Conservation (phyloP, 2,113 vertebrate species). For the Poeciliopsis occidentalis region DNA sequence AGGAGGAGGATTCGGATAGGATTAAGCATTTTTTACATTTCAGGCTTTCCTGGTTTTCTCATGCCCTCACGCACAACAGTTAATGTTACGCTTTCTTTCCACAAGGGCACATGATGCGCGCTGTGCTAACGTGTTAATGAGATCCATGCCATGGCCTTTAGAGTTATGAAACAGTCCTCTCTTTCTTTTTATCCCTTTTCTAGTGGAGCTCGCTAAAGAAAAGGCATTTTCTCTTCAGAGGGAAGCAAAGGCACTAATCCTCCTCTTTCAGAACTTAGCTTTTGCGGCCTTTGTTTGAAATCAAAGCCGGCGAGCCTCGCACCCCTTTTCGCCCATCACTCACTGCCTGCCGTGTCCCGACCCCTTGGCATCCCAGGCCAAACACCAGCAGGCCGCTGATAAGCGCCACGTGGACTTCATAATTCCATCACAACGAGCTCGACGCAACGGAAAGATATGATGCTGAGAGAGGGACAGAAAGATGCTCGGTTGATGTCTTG, state of each 20-base stretch:
- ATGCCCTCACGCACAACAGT: background rate
- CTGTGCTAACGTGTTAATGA: background rate
- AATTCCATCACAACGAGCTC: slow-evolving; percentile 27
- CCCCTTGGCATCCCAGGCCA: slow-evolving; percentile 3
- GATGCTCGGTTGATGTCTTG: slow-evolving; percentile 55
- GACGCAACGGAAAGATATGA: slow-evolving; percentile 21
- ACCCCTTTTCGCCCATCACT: slow-evolving; percentile 16
- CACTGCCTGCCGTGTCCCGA: background rate
- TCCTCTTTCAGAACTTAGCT: slow-evolving; percentile 35
- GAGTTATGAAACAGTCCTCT: slow-evolving; percentile 1
- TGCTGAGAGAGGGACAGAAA: slow-evolving; percentile 27
- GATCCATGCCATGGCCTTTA: slow-evolving; percentile 14
- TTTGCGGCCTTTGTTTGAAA: slow-evolving; percentile 24
- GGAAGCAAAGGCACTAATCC: slow-evolving; percentile 41
- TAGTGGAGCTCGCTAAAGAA: background rate
- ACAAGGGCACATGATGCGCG: background rate
- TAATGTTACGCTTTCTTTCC: background rate
- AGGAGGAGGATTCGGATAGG: background rate
- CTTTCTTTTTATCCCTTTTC: slow-evolving; percentile 4
- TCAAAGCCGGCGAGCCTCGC: slow-evolving; percentile 16
- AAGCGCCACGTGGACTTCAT: background rate
- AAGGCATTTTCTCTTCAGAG: slow-evolving; percentile 17
- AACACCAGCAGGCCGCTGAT: slow-evolving; percentile 25
- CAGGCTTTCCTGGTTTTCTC: slow-evolving; percentile 2
- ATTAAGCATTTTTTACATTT: slow-evolving; percentile 18